These are phyloP conservation scores for Odontocolon sp. DNA, from an alignment of 2,888 invertebrate genomes.

Conservation along the genomic window DNA sequence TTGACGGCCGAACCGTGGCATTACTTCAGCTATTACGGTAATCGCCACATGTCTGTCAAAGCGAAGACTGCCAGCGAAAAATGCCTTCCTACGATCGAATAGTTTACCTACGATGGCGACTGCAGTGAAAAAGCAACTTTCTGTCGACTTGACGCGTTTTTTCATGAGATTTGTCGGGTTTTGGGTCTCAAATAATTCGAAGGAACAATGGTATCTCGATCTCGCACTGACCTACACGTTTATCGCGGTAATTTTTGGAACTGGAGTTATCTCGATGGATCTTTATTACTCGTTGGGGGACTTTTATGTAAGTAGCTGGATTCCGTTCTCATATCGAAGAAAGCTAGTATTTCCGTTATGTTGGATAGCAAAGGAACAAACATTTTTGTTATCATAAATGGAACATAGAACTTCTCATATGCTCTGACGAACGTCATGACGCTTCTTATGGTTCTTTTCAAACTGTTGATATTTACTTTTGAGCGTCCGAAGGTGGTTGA, in stretches of 20 bases:
- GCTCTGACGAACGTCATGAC: conserved; percentile 53
- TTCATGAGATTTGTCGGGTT: conserved; percentile 61
- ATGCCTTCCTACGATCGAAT: not conserved
- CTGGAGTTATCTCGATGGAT: conserved; percentile 45
- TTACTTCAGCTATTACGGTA: conserved; percentile 36
- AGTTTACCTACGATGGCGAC: conserved; percentile 7
- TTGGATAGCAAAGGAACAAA: not conserved
- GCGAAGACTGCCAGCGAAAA: not conserved
- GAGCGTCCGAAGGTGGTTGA: conserved; percentile 43
- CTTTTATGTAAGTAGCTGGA: conserved; percentile 58
- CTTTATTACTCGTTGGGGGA: conserved; percentile 56
- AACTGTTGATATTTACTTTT: conserved; percentile 47
- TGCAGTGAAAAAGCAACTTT: conserved; percentile 43
- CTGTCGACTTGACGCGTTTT: conserved; percentile 55
- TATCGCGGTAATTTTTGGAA: conserved; percentile 31
- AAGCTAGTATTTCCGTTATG: not conserved
- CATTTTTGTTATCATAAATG: not conserved
- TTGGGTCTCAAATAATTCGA: conserved; percentile 47
- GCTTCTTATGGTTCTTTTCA: conserved; percentile 49
- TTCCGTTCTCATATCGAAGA: too few relatives aligned
- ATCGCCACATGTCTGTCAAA: conserved; percentile 18
- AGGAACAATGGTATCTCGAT: conserved; percentile 47
- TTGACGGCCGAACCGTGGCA: conserved; percentile 45
- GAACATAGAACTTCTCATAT: conserved; percentile 55
- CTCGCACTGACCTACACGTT: conserved; percentile 54